Conservation (phyloP, 2,888 invertebrate genomes). For the Xylocampa areola region DNA sequence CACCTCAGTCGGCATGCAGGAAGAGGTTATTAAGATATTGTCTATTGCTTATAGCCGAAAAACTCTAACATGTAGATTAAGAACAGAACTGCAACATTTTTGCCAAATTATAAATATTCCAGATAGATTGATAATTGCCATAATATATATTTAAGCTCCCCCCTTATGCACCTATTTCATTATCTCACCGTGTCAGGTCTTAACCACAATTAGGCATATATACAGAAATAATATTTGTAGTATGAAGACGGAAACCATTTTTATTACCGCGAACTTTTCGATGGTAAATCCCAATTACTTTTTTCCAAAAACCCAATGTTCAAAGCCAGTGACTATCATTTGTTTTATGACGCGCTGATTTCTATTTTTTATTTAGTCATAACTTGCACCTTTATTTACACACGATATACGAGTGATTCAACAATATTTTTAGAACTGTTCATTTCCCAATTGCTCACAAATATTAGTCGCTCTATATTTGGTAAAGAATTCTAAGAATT, state of each 20-base stretch:
- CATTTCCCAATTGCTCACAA: constrained; percentile 18
- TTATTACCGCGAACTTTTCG: constrained; percentile 22
- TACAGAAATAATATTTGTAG: too few species aligned
- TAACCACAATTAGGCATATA: too few species aligned
- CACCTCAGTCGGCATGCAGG: too few species aligned
- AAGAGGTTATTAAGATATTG: too few species aligned
- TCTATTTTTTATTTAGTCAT: constrained; percentile 31
- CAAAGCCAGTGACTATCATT: neutral
- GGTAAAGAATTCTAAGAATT: constrained; percentile 32
- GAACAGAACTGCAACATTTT: too few species aligned
- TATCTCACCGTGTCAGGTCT: too few species aligned
- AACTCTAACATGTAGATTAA: too few species aligned
- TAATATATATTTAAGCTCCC: too few species aligned
- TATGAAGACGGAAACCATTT: neutral
- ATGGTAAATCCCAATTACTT: neutral
- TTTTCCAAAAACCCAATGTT: neutral
- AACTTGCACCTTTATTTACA: constrained; percentile 20
- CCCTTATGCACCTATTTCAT: too few species aligned
- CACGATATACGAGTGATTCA: constrained; percentile 27
- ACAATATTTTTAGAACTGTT: constrained; percentile 42
- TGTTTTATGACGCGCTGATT: constrained; percentile 3
- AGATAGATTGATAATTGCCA: too few species aligned
- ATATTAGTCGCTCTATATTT: constrained; percentile 19
- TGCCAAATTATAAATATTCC: too few species aligned
- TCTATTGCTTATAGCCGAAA: too few species aligned